These are phyloP conservation scores for Sarcophaga variegata DNA, from an alignment of 2,888 invertebrate species.

Conservation along the genomic window DNA sequence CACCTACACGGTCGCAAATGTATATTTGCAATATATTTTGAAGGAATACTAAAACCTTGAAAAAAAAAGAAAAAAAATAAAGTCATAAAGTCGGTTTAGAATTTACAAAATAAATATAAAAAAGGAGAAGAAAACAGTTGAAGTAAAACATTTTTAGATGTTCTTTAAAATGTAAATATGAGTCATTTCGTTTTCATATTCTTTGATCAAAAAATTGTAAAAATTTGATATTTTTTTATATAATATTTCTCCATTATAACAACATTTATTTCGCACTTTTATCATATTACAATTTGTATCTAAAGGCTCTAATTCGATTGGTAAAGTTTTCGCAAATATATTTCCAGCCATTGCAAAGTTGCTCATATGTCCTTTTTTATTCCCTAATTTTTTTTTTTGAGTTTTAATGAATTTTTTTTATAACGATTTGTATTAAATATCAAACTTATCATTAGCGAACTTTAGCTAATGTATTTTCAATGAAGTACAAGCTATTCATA, in stretches of 20 bases:
- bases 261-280: not conserved
- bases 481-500: not conserved
- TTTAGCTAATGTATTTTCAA: too few relatives aligned
- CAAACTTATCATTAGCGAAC: too few relatives aligned
- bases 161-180: constrained; percentile 12
- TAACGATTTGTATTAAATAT: too few relatives aligned
- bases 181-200: not conserved
- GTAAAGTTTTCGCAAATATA: too few relatives aligned
- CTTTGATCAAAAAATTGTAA: not conserved
- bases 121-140: not conserved
- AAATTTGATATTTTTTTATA: too few relatives aligned
- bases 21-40: not conserved
- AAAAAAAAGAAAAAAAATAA: constrained; percentile 52
- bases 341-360: too few relatives aligned
- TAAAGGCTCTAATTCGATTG: too few relatives aligned
- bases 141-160: constrained; percentile 35
- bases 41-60: not conserved
- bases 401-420: too few relatives aligned
- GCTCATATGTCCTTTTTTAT: too few relatives aligned
- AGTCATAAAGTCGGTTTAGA: constrained; percentile 68
- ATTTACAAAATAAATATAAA: constrained; percentile 43
- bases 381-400: too few relatives aligned
- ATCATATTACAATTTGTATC: not conserved
- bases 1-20: constrained; percentile 27
- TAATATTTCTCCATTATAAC: too few relatives aligned